These are phyloP conservation scores for Nesogale talazaci DNA, from an alignment of 2,113 vertebrate species.

Conservation along the genomic window DNA sequence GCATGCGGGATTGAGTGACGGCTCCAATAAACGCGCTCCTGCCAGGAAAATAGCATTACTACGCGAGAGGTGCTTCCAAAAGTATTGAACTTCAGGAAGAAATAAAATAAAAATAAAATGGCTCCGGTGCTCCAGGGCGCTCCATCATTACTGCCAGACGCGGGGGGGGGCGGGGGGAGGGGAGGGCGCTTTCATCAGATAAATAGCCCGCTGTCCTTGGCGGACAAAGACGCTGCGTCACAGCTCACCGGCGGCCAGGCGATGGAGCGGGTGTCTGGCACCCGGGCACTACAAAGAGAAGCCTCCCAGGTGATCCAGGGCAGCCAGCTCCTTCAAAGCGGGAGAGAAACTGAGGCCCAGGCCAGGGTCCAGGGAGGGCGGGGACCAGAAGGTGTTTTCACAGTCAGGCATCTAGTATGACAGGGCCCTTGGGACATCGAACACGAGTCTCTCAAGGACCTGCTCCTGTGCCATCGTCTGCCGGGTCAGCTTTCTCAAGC, in stretches of 20 bases:
- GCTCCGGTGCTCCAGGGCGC: neutral
- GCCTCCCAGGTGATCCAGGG: neutral
- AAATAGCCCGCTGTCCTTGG: neutral
- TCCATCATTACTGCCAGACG: neutral
- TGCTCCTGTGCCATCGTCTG: neutral
- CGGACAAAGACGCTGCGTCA: neutral
- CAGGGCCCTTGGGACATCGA: too few species aligned
- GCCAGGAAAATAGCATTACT: conserved; percentile 73
- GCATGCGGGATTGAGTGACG: conserved; percentile 49
- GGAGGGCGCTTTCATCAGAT: neutral
- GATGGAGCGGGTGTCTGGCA: rapidly evolving
- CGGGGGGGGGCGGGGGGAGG: neutral
- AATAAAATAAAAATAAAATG: conserved; percentile 78
- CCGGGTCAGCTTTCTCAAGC: neutral
- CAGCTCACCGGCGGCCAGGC: rapidly evolving
- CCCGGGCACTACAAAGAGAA: neutral
- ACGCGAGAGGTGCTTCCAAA: conserved; percentile 30
- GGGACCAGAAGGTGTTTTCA: neutral
- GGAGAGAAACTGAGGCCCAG: conserved; percentile 13
- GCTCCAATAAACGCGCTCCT: conserved; percentile 66
- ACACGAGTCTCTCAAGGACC: rapidly evolving
- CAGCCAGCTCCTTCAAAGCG: neutral
- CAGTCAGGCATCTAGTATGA: neutral
- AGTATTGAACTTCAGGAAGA: conserved; percentile 72
- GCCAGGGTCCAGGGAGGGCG: neutral